Percentiles rank a stretch among this genome's conserved stretches.
Evolutionary conservation across 2,797 vertebrate genomes (phyloP).

Genomic region (Brotula barbata): DNA sequence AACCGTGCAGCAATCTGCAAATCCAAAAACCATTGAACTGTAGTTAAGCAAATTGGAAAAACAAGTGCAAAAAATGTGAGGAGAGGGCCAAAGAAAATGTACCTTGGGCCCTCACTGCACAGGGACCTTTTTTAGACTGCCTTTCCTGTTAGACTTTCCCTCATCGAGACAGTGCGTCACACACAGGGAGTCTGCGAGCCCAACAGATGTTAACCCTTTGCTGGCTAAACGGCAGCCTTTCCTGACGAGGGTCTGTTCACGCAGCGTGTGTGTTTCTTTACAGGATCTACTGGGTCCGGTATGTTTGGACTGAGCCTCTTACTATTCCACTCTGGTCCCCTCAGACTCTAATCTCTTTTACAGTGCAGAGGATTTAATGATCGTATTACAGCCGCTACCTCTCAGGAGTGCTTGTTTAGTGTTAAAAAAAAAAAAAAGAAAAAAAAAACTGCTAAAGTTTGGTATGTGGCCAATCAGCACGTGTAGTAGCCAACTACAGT

Average conservation of each 20-base stretch:
- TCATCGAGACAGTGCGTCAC: slow-evolving; percentile 83
- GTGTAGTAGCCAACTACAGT: slow-evolving; percentile 34
- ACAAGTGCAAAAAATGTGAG: slow-evolving; percentile 80
- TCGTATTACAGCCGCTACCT: slow-evolving; percentile 64
- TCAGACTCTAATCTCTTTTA: slow-evolving; percentile 73
- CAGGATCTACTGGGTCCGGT: slow-evolving; percentile 31
- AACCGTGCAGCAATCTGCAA: slow-evolving; percentile 68
- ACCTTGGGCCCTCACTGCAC: slow-evolving; percentile 74
- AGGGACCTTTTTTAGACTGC: slow-evolving; percentile 79
- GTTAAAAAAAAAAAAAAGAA: slow-evolving; percentile 20
- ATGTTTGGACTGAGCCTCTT: slow-evolving; percentile 66
- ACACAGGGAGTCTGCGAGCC: slow-evolving; percentile 66
- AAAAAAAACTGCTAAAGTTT: slow-evolving; percentile 37
- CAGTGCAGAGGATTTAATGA: slow-evolving; percentile 71
- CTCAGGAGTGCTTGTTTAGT: slow-evolving; percentile 54
- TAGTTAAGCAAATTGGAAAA: slow-evolving; percentile 80
- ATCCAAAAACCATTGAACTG: slow-evolving; percentile 75
- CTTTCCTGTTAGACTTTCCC: slow-evolving; percentile 81
- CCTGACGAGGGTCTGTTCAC: slow-evolving; percentile 55
- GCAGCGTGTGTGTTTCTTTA: slow-evolving; percentile 36
- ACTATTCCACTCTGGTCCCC: slow-evolving; percentile 54
- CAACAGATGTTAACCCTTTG: slow-evolving; percentile 76
- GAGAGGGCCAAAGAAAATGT: slow-evolving; percentile 80
- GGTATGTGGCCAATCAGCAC: slow-evolving; percentile 47
- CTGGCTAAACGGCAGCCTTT: slow-evolving; percentile 53